Base-by-base conservation (phyloP, 1,140 invertebrate genomes). In the Meteorus sp. region DNA sequence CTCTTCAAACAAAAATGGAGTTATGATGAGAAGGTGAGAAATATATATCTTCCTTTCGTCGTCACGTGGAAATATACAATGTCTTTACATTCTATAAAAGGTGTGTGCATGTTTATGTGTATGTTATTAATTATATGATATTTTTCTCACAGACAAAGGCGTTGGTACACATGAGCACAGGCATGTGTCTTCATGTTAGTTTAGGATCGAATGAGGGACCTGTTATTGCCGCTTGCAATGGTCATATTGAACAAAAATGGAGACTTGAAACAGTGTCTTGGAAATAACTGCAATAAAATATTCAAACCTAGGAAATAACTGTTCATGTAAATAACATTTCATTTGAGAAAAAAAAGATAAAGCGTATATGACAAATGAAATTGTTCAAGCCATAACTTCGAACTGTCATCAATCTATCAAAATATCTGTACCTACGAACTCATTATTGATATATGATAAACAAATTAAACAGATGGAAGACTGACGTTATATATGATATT, bases 1-100 rank as follows among this genome's bases (percentile, higher is more conserved):
- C 74, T 80, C 5, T 67, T 71, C 0, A 75, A 85, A 56, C 89
- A 90, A 70, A 82, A 83, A 59, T 91, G 89, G 89, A 72, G 67
- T 17, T 88, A 86, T 59, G 69, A 86, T 60, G 61, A 77, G 56
- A 62, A 82, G 55, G 84, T 85, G 68, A 64, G 58, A 48, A 8
- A 59, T 53, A 44, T 39, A 48, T 47, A n/a, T n/a, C n/a, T n/a
- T n/a, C n/a, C 33, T 48, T 52, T 44, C 35, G 23, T 43, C n/a
- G n/a, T 62, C 47, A 48, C 15, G 2, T 35, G 22, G 27, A 15
- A 25, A 25, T 8, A 31, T 19, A 25, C 48, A 53, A 45, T 39
- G 17, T 60, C 11, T 19, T 43, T n/a, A 4, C 5, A n/a, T 50
- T 35, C 15, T 47, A 23, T 9, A 4, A 13, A 9, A 50, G 20